Evolutionary conservation across 2,113 vertebrate species (phyloP).

Genomic region (Podiceps cristatus): DNA sequence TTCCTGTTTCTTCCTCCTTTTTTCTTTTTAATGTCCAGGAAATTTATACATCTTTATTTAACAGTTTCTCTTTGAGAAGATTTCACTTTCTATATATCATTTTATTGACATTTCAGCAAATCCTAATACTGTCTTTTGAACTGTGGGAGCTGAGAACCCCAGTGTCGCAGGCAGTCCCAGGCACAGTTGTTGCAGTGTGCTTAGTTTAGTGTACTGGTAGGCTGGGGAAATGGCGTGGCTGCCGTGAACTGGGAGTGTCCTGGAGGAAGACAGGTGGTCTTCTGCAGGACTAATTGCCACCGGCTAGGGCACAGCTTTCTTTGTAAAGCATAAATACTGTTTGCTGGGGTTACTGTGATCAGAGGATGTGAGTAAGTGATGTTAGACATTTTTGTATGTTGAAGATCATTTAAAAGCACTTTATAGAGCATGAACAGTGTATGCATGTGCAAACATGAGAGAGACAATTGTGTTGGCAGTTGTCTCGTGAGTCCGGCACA

Average conservation of each 20-base stretch:
- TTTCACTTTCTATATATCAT: neutral
- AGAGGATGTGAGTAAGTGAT: neutral
- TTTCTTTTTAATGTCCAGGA: no score
- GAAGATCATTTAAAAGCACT: neutral
- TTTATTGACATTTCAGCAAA: neutral
- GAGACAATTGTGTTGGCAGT: neutral
- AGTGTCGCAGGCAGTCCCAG: neutral
- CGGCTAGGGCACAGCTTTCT: neutral
- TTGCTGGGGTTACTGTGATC: neutral
- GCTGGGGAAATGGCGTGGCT: neutral
- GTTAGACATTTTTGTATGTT: neutral
- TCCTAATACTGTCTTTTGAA: neutral
- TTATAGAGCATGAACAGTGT: neutral
- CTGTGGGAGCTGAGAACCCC: neutral
- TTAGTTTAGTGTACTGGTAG: neutral
- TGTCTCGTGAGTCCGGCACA: rapidly evolving
- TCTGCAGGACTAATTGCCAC: neutral
- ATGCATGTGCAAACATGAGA: neutral
- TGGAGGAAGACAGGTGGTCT: neutral
- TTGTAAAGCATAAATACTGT: neutral
- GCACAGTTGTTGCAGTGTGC: neutral
- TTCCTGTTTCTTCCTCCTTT: no score
- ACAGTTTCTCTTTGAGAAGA: neutral
- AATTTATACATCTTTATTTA: neutral
- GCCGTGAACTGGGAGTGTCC: neutral